phyloP scores from a whole-genome alignment of 1,140 invertebrate genomes.

The Drosophila murphyi region DNA sequence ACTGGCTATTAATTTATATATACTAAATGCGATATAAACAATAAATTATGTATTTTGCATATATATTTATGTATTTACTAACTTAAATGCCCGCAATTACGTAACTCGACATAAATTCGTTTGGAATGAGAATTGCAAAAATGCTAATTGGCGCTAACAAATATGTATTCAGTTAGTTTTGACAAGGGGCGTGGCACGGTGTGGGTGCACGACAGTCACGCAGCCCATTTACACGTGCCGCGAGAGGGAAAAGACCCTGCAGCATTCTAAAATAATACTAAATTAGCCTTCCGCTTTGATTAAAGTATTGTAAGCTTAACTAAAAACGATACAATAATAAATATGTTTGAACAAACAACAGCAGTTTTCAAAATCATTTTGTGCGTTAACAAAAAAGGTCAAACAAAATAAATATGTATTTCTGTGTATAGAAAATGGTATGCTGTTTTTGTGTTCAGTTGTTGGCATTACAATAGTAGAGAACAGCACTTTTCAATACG shows the following conservation, averaged over 20 bases:
- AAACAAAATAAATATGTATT: slow-evolving; percentile 62
- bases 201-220: slow-evolving; percentile 53
- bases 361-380: slow-evolving; percentile 35
- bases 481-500: not conserved
- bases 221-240: slow-evolving; percentile 65
- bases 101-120: slow-evolving; percentile 46
- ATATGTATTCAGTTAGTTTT: slow-evolving; percentile 1
- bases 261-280: slow-evolving; percentile 57
- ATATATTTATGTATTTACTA: slow-evolving; percentile 51
- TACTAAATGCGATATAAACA: slow-evolving; percentile 47
- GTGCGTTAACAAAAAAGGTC: slow-evolving; percentile 79
- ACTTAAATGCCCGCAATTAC: slow-evolving; percentile 71
- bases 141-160: slow-evolving; percentile 46
- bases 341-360: not conserved
- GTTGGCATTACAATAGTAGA: slow-evolving; percentile 1
- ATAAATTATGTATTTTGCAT: slow-evolving; percentile 12
- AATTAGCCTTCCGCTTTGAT: slow-evolving; percentile 68
- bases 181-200: slow-evolving; percentile 26
- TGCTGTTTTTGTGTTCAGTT: slow-evolving; percentile 2
- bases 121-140: slow-evolving; percentile 38
- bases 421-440: not conserved
- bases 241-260: slow-evolving; percentile 13
- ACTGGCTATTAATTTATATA: slow-evolving; percentile 43
- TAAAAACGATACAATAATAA: not conserved
- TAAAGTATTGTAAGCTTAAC: slow-evolving; percentile 46